phyloP scores from a whole-genome alignment of 2,888 invertebrate species.

The Eumacrocentrus americanus region DNA sequence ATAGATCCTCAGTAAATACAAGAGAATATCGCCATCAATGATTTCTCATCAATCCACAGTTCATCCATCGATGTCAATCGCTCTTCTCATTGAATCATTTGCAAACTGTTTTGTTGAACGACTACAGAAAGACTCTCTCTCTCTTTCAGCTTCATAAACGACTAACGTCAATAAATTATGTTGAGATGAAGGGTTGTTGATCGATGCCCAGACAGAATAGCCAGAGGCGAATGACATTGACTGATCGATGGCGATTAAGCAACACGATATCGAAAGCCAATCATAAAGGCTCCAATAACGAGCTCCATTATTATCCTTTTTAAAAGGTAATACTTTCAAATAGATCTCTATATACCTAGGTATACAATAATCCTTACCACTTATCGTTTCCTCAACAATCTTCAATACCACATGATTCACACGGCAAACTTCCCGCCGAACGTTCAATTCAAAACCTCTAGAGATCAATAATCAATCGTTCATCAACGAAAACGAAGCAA shows the following conservation, averaged over 20 bases:
- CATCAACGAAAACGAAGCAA: slow-evolving; percentile 8
- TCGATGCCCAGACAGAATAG: slow-evolving; percentile 30
- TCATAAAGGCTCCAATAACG: not conserved
- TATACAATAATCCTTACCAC: not conserved
- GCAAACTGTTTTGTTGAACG: not conserved
- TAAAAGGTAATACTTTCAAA: not conserved
- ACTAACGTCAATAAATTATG: slow-evolving; percentile 17
- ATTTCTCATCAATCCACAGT: not conserved
- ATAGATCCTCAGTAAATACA: too few species aligned
- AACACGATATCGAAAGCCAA: slow-evolving; percentile 6
- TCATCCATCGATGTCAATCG: not conserved
- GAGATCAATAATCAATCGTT: not conserved
- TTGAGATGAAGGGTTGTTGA: slow-evolving; percentile 28
- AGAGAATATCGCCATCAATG: too few species aligned
- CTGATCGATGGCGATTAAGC: slow-evolving; percentile 30
- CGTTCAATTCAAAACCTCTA: not conserved
- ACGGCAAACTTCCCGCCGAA: not conserved
- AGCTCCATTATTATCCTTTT: too few species aligned
- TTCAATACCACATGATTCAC: slow-evolving; percentile 8
- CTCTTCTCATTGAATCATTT: not conserved
- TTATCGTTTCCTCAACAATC: not conserved
- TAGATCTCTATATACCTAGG: not conserved
- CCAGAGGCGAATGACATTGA: slow-evolving; percentile 33
- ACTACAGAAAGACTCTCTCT: too few species aligned
- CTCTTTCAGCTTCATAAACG: slow-evolving; percentile 17